Conservation (phyloP, 2,888 invertebrate species). For the Spilarctia lutea region DNA sequence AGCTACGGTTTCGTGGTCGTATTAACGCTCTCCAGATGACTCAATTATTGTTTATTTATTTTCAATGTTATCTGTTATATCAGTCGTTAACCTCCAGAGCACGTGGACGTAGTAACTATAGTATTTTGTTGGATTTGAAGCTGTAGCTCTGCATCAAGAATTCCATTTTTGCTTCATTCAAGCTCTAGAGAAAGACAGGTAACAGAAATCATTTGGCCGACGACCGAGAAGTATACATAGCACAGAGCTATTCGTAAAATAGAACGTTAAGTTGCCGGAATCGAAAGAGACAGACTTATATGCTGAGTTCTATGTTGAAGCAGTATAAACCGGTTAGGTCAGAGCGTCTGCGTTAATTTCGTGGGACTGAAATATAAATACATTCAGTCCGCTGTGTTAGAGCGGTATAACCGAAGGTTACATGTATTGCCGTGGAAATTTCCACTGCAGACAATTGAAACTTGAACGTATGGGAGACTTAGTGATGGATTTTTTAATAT, state of each 20-base stretch:
- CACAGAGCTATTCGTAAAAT: slow-evolving; percentile 86
- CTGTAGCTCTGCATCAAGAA: slow-evolving; percentile 84
- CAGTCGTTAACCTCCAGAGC: slow-evolving; percentile 82
- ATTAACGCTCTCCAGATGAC: slow-evolving; percentile 44
- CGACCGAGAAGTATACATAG: slow-evolving; percentile 87
- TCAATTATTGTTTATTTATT: slow-evolving; percentile 79
- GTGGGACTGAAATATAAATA: slow-evolving; percentile 70
- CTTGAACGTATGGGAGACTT: slow-evolving; percentile 74
- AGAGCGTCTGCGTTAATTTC: slow-evolving; percentile 82
- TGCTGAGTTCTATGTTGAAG: slow-evolving; percentile 59
- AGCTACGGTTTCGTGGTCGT: slow-evolving; percentile 27
- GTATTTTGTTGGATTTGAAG: slow-evolving; percentile 85
- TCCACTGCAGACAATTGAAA: slow-evolving; percentile 86
- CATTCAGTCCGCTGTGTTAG: slow-evolving; percentile 57
- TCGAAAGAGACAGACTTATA: slow-evolving; percentile 74
- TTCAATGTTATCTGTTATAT: slow-evolving; percentile 80
- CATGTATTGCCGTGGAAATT: slow-evolving; percentile 85
- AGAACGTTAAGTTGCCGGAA: slow-evolving; percentile 77
- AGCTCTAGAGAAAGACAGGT: slow-evolving; percentile 86
- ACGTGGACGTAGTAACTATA: slow-evolving; percentile 82
- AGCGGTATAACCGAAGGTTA: slow-evolving; percentile 75
- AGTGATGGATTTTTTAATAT: slow-evolving; percentile 60
- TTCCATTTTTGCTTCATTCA: slow-evolving; percentile 84
- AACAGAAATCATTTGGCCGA: slow-evolving; percentile 84
- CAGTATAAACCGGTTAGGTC: slow-evolving; percentile 75